Base-by-base conservation (phyloP, 2,797 vertebrate species). In the Sciaenops ocellatus region DNA sequence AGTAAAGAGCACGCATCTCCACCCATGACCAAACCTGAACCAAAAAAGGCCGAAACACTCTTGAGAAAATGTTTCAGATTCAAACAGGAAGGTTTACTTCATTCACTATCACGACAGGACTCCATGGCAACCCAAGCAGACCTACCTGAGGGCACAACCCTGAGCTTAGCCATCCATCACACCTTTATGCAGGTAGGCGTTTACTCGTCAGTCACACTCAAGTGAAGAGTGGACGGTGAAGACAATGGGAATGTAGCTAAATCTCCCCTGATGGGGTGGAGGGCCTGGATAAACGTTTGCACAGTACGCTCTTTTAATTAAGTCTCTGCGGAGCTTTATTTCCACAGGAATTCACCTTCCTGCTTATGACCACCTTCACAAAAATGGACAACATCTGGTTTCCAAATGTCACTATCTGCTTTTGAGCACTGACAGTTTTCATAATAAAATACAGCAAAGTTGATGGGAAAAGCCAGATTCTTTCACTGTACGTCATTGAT, bases 121-220 rank as follows among this genome's bases (percentile, higher is more conserved):
- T 65, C 78, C 75, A 61, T 51, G 30, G 78, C 73, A 82, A 90
- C 85, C 50, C 34, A 38, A 64, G 54, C 73, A 82, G 79, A 82
- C 66, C 69, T 63, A 87, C 91, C 89, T 79, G 64, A 81, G 86
- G 92, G 79, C 85, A 79, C 71, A 88, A 82, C 55, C 82, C 87
- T 76, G 70, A 86, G 86, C 75, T 80, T 67, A 91, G 79, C 84
- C 87, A 92, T 94, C 91, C 93, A 90, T 93, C 92, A 93, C 91
- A 93, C 87, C 86, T 93, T 87, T 78, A 89, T 89, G 85, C 90
- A 94, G 89, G 92, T 91, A 89, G 89, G 85, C 80, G 61, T 93
- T 94, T 90, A 92, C 89, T 88, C 89, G 94, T 95, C 93, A 90
- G 86, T 94, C 93, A 93, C 90, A 92, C 83, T 91, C 78, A 72